Evolutionary conservation across 2,113 vertebrate species (phyloP), one percentile per base, ranked within the genome.

Genomic region (Origma solitaria): DNA sequence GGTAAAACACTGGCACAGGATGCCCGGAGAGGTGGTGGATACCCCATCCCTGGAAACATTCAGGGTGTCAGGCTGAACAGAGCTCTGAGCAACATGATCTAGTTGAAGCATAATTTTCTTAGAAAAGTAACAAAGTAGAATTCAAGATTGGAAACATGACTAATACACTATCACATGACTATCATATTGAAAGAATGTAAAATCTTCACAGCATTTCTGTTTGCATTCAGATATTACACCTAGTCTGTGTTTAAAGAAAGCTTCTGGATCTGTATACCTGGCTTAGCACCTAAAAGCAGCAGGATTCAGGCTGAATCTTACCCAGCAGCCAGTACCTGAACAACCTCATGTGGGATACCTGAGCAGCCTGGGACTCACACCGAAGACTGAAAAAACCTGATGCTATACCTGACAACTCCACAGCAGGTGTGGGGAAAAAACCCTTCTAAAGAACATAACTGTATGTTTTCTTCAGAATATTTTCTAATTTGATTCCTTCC

Each of bases 11-110:
- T 35, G 49, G 30, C 3, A 73, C 8, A 38, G 17, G 37, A n/a
- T 82, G 31, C 44, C 75, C 38, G 38, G 31, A 44, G 54, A 38
- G 35, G 22, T 21, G 22, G 35, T 28, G 24, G 15, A 49, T 42
- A 42, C 24, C 33, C 23, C 58, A 73, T 16, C n/a, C 22, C 42
- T 77, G 37, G 33, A 56, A 56, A 51, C 22, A 13, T 19, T 40
- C 33, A 51, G 27, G 15, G 54, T 8, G 49, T 11, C 65, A 38
- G 31, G 31, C 0, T 53, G 25, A n/a, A 71, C 0, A 0, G 8
- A 72, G n/a, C 77, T 82, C 77, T 38, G 10, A 73, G 77, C 49
- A 82, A 38, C 15, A 11, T 13, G 20, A 9, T 64, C 31, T 22
- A 25, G 42, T 9, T 24, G 16, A 75, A 54, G 45, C 33, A 28